A percentile compares a stretch with the other conserved stretches of the same genome.
phyloP scores from a whole-genome alignment of 2,888 invertebrate species.

The Dryobotodes eremita region DNA sequence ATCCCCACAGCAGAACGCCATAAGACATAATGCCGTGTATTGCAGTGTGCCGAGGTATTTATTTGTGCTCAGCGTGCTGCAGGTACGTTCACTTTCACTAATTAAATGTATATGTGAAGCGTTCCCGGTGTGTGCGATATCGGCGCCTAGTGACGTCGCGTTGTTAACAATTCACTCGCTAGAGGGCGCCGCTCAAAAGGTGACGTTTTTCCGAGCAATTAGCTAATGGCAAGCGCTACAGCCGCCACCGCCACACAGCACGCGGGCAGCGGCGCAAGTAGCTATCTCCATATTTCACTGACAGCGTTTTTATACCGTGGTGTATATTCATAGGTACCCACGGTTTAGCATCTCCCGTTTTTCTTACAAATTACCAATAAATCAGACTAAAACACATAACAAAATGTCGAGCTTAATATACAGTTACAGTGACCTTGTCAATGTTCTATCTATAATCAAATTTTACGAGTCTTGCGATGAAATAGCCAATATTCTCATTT shows the following conservation, averaged over 20 bases:
- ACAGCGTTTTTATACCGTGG: not conserved
- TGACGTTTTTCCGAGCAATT: slow-evolving; percentile 75
- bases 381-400: not conserved
- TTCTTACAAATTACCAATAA: not conserved
- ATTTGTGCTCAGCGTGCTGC: not conserved
- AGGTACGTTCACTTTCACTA: slow-evolving; percentile 8
- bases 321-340: not conserved
- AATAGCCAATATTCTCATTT: slow-evolving; percentile 13
- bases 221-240: slow-evolving; percentile 68
- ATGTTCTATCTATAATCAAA: slow-evolving; percentile 16
- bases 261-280: slow-evolving; percentile 35
- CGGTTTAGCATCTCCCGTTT: not conserved
- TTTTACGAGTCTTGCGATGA: slow-evolving; percentile 4
- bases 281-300: not conserved
- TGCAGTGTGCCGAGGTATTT: not conserved
- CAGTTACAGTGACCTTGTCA: not conserved
- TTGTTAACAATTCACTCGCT: slow-evolving; percentile 33
- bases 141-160: slow-evolving; percentile 3
- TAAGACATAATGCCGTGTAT: too few species aligned
- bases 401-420: not conserved
- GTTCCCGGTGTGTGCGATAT: not conserved
- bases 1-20: too few species aligned
- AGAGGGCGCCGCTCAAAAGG: slow-evolving; percentile 57
- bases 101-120: slow-evolving; percentile 26
- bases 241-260: slow-evolving; percentile 5